These are phyloP conservation scores for Chrysolina americana DNA, from an alignment of 2,888 invertebrate species.

Conservation along the genomic window DNA sequence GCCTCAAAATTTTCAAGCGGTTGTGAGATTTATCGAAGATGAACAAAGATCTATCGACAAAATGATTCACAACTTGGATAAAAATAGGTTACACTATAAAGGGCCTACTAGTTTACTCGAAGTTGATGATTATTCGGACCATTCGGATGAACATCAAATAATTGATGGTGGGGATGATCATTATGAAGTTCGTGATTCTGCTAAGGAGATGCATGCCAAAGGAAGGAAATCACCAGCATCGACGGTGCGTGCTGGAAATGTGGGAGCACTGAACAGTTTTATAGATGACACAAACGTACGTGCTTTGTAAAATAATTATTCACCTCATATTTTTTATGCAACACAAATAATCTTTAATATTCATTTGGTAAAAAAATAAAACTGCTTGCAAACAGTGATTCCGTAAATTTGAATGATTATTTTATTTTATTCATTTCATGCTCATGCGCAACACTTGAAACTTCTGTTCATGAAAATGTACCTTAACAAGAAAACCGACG, in stretches of 20 bases:
- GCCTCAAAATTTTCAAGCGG: conserved; percentile 41
- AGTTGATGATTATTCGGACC: background rate
- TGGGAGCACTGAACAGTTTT: background rate
- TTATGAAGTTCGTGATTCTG: background rate
- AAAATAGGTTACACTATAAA: conserved; percentile 24
- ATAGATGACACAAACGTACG: background rate
- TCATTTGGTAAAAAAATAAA: no score
- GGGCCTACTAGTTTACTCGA: background rate
- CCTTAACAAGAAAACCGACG: no score
- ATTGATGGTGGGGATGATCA: background rate
- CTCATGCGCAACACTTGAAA: no score
- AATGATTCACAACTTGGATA: conserved; percentile 28
- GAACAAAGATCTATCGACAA: conserved; percentile 21
- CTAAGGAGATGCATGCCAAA: background rate
- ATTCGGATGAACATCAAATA: background rate
- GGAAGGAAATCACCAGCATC: background rate
- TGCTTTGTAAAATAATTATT: background rate
- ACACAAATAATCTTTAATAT: no score
- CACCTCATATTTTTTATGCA: background rate
- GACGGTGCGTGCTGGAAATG: background rate
- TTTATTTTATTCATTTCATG: no score
- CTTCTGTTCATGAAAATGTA: no score
- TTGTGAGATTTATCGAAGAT: conserved; percentile 40
- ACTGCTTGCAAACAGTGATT: no score
- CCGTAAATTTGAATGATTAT: no score